phyloP scores from a whole-genome alignment of 2,113 vertebrate species.

The Xenopus laevis region DNA sequence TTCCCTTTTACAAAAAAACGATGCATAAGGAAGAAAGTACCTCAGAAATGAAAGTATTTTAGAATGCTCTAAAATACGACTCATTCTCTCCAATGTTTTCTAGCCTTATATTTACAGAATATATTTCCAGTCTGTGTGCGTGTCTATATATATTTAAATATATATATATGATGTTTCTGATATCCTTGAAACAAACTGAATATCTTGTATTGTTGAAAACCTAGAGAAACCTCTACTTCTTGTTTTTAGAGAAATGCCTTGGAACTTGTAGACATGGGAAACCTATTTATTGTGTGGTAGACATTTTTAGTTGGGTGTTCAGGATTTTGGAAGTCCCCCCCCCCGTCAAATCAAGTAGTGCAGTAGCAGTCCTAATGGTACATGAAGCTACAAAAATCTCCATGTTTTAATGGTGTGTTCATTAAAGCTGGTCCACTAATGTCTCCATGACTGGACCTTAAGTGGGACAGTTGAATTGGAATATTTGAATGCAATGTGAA shows the following conservation, averaged over 20 bases:
- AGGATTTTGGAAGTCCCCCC: conserved; percentile 1
- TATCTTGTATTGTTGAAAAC: conserved; percentile 23
- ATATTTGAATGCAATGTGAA: no score
- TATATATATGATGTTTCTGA: conserved; percentile 7
- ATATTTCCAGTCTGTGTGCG: conserved; percentile 24
- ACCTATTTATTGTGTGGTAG: conserved; percentile 39
- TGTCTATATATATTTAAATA: conserved; percentile 15
- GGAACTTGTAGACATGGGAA: conserved; percentile 17
- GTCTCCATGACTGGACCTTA: not conserved
- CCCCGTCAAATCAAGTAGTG: conserved; percentile 5
- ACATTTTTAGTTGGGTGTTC: conserved; percentile 17
- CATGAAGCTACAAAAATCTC: conserved; percentile 19
- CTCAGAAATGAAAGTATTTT: conserved; percentile 43
- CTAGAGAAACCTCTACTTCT: conserved; percentile 19
- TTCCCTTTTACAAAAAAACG: conserved; percentile 14
- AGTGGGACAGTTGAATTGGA: no score
- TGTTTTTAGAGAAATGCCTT: conserved; percentile 9
- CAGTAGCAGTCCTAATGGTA: conserved; percentile 17
- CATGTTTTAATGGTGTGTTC: conserved; percentile 36
- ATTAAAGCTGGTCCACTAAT: not conserved
- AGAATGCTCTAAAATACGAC: conserved; percentile 30
- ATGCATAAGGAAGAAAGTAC: conserved; percentile 33
- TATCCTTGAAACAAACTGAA: not conserved
- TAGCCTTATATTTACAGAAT: conserved; percentile 33
- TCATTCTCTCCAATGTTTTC: conserved; percentile 40